Base-by-base conservation (phyloP, 1,140 invertebrate genomes). In the Bombyx mandarina region DNA sequence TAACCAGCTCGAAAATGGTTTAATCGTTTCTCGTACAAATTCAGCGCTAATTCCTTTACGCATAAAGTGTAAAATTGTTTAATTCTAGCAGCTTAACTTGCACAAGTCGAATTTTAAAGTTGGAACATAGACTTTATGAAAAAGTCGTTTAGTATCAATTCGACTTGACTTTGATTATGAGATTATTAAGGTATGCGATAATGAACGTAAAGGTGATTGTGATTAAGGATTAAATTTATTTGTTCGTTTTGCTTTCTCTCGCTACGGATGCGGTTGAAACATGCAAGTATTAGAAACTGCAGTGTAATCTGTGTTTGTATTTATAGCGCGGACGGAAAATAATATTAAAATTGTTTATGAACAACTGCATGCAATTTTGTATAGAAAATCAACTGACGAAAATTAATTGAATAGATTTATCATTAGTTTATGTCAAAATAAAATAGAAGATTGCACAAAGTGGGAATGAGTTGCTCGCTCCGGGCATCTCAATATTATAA, bases 271-370 rank as follows among this genome's bases (percentile, higher is more conserved):
- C 61, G 68, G 48, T 63, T 62, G 61, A 61, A 73, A 66, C 59
- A 69, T 61, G 66, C 75, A 66, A 73, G 65, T 68, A 69, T 54
- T 69, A 73, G 72, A 77, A 79, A 78, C 69, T 69, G 63, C 44
- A 65, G 58, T 58, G 68, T 79, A 83, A 79, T 82, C 80, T 80
- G 72, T 79, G 66, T 77, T 74, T 72, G 67, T 63, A 78, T 56
- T 57, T 57, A 67, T 71, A 72, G 69, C 61, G 73, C 73, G 69
- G 75, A 75, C 69, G 70, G 73, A 10, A 42, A 56, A 35, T 35
- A 35, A 35, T 1, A 5, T 35, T 5, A 35, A 5, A 2, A 35
- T 35, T 35, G 26, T 35, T 35, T 35, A 35, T 35, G 26, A 35
- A 35, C 26, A 1, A 35, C 4, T 35, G 26, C 4, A 35, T 35